These are phyloP conservation scores for Sinonovacula constricta DNA, from an alignment of 1,140 invertebrate genomes.

Conservation along the genomic window DNA sequence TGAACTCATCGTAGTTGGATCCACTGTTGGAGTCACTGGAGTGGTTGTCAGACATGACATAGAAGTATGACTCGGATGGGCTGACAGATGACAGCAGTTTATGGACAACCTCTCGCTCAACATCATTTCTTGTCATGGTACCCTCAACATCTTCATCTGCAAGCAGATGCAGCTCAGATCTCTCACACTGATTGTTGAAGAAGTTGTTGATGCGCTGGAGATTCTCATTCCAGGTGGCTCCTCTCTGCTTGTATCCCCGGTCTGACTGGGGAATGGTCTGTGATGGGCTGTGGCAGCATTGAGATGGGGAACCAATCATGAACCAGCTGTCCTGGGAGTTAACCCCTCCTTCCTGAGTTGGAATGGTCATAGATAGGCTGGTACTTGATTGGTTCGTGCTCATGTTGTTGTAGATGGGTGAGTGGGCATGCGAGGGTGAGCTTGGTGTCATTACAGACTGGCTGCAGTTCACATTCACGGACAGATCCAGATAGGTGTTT, in stretches of 20 bases:
- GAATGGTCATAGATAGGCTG: constrained; percentile 47
- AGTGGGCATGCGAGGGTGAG: constrained; percentile 11
- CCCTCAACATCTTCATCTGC: constrained; percentile 26
- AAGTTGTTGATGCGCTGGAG: constrained; percentile 35
- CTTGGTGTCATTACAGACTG: background rate
- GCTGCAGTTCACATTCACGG: constrained; percentile 32
- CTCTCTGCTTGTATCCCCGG: constrained; percentile 25
- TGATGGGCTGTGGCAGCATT: constrained; percentile 41
- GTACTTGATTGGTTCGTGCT: constrained; percentile 22
- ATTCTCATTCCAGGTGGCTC: constrained; percentile 17
- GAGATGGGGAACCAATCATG: constrained; percentile 44
- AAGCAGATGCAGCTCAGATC: constrained; percentile 28
- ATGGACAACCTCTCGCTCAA: constrained; percentile 35
- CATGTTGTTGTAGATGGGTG: constrained; percentile 21
- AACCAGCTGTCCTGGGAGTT: constrained; percentile 46
- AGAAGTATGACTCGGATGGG: constrained; percentile 35
- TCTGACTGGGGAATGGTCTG: constrained; percentile 41
- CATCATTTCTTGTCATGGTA: constrained; percentile 34
- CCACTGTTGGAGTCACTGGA: constrained; percentile 36
- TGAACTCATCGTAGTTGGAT: constrained; percentile 37
- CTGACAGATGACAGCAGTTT: constrained; percentile 27
- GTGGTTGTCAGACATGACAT: constrained; percentile 28
- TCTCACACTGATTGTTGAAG: constrained; percentile 21
- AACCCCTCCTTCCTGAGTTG: constrained; percentile 50
- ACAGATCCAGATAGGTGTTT: constrained; percentile 43